Conservation (phyloP, 2,113 vertebrate genomes). For the Bufo gargarizans region DNA sequence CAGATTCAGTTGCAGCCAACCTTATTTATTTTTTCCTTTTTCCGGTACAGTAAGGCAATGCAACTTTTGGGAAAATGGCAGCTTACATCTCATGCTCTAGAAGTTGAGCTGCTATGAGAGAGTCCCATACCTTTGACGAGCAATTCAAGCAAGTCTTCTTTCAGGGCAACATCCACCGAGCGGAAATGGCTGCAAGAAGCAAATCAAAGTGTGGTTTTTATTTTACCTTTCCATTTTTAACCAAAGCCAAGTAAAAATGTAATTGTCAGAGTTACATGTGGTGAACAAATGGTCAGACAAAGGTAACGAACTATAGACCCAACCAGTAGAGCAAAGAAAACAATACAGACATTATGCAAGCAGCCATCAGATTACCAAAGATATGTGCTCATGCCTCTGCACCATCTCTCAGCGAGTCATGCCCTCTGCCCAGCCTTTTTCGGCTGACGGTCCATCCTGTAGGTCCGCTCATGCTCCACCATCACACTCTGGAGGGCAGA, state of each 20-base stretch:
- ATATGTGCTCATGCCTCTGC: slow-evolving; percentile 75
- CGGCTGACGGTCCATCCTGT: not conserved
- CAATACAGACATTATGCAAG: not conserved
- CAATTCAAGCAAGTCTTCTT: slow-evolving; percentile 87
- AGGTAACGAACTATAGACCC: too few relatives aligned
- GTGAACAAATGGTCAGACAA: too few relatives aligned
- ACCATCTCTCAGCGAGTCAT: slow-evolving; percentile 38
- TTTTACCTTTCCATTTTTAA: too few relatives aligned
- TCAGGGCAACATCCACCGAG: slow-evolving; percentile 71
- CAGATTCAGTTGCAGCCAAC: too few relatives aligned
- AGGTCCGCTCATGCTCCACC: slow-evolving; percentile 20
- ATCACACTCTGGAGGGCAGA: slow-evolving; percentile 4
- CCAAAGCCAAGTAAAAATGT: too few relatives aligned
- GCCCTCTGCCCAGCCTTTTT: slow-evolving; percentile 56
- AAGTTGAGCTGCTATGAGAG: not conserved
- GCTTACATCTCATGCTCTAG: not conserved
- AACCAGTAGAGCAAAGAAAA: not conserved
- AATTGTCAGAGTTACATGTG: too few relatives aligned
- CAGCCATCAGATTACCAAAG: slow-evolving; percentile 86
- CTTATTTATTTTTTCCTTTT: too few relatives aligned
- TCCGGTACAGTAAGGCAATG: too few relatives aligned
- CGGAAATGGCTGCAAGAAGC: slow-evolving; percentile 77
- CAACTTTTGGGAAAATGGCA: slow-evolving; percentile 67
- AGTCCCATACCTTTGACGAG: slow-evolving; percentile 78
- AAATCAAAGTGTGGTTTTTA: not conserved